Conservation (phyloP, 2,888 invertebrate genomes). For the Saturnia japonica region DNA sequence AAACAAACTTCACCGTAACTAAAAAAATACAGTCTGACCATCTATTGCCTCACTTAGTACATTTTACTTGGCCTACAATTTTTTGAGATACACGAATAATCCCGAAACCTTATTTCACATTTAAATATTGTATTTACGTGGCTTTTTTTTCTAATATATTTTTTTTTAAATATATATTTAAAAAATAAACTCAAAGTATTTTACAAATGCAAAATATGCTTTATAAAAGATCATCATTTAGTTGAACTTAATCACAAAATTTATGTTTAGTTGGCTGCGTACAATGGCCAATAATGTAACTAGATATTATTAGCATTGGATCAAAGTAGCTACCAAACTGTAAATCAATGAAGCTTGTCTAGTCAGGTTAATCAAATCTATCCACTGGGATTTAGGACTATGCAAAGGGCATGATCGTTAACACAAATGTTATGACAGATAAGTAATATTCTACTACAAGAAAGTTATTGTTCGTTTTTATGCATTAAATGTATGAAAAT, state of each 20-base stretch:
- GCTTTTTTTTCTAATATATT: no score
- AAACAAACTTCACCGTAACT: no score
- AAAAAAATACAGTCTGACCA: no score
- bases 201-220: background rate
- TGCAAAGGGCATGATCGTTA: slow-evolving; percentile 51
- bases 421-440: slow-evolving; percentile 27
- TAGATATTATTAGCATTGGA: slow-evolving; percentile 59
- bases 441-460: background rate
- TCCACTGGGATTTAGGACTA: slow-evolving; percentile 69
- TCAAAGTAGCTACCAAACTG: slow-evolving; percentile 76
- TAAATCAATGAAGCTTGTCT: slow-evolving; percentile 81
- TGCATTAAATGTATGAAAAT: no score
- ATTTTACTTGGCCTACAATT: no score
- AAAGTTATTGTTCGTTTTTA: background rate
- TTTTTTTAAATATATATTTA: background rate
- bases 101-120: no score
- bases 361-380: slow-evolving; percentile 81
- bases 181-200: background rate
- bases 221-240: background rate
- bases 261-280: slow-evolving; percentile 16
- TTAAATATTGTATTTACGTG: no score
- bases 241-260: background rate
- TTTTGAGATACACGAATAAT: no score
- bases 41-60: no score
- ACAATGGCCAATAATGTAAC: slow-evolving; percentile 18